A percentile compares a stretch with the other conserved stretches of the same genome.
Conservation (phyloP, 2,888 invertebrate species). For the Apomyelois bistriatella region DNA sequence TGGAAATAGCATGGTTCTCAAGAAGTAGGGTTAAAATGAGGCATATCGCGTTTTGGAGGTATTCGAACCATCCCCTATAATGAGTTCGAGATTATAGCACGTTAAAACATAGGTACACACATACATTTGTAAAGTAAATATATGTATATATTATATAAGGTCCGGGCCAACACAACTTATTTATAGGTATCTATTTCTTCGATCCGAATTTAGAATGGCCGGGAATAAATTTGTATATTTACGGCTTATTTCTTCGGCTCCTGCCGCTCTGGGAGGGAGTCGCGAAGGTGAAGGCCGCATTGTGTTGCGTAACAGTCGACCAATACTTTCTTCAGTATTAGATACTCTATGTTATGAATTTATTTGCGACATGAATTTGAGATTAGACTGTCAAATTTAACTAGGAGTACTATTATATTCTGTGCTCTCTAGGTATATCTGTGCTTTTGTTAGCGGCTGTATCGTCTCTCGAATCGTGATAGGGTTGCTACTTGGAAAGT, state of each 20-base stretch:
- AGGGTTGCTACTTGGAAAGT: too few species aligned
- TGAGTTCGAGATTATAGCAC: too few species aligned
- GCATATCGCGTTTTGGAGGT: too few species aligned
- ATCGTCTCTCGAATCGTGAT: too few species aligned
- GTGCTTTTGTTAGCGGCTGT: too few species aligned
- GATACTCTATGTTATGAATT: not conserved
- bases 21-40: too few species aligned
- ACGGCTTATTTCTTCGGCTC: constrained; percentile 17
- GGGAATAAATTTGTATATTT: constrained; percentile 27
- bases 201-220: constrained; percentile 32
- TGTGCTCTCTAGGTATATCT: too few species aligned
- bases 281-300: constrained; percentile 42
- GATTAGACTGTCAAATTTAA: not conserved
- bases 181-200: constrained; percentile 24
- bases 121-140: too few species aligned
- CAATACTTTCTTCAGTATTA: constrained; percentile 9
- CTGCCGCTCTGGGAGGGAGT: constrained; percentile 17
- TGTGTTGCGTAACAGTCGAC: constrained; percentile 32
- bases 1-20: too few species aligned
- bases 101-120: too few species aligned
- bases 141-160: too few species aligned
- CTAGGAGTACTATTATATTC: not conserved
- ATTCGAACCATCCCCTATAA: too few species aligned
- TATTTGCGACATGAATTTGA: not conserved
- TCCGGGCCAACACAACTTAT: not conserved